Conservation (phyloP, 2,113 vertebrate genomes). For the Fulica atra region DNA sequence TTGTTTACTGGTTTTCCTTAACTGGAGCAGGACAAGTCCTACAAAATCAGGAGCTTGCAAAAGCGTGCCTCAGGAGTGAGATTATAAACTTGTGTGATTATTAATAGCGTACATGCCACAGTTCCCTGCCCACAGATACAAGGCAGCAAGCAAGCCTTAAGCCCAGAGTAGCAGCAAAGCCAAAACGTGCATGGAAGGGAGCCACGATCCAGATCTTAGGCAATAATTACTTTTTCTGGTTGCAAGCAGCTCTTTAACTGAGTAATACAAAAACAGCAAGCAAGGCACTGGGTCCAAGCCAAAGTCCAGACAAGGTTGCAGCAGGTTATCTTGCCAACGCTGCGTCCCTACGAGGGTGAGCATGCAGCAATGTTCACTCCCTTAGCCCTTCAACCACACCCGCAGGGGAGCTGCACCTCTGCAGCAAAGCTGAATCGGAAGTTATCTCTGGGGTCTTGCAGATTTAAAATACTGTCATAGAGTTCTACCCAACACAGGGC, state of each 20-base stretch:
- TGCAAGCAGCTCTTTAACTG: background rate
- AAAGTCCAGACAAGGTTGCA: background rate
- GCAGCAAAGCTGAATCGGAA: background rate
- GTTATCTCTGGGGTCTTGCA: background rate
- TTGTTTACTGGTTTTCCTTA: background rate
- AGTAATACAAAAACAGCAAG: background rate
- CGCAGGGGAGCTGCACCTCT: background rate
- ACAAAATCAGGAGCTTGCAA: background rate
- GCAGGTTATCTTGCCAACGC: background rate
- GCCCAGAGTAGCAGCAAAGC: background rate
- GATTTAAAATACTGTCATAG: background rate
- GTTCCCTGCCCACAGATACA: background rate
- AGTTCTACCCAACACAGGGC: background rate
- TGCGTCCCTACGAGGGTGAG: accelerated
- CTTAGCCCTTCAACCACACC: accelerated
- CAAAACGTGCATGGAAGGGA: background rate
- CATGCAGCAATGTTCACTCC: too few species aligned
- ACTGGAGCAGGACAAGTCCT: background rate
- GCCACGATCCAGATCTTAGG: background rate
- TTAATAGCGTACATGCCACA: background rate
- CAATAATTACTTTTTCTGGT: background rate
- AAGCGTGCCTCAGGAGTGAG: background rate
- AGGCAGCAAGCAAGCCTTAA: background rate
- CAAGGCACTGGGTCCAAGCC: background rate
- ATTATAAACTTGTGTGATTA: background rate